Evolutionary conservation across 2,797 vertebrate species (phyloP).

Genomic region (Falco novaeseelandiae): DNA sequence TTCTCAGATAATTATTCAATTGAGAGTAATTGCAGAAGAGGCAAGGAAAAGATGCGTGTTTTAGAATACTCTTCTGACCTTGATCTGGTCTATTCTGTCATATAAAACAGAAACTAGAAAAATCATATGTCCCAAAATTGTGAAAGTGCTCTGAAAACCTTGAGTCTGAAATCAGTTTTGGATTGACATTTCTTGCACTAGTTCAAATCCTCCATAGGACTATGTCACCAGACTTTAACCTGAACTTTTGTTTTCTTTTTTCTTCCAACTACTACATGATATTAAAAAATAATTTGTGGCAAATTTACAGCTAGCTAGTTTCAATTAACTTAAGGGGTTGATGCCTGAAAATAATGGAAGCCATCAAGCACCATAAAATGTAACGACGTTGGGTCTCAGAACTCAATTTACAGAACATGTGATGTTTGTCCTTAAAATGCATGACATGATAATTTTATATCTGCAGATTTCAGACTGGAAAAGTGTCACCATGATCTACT

Average conservation of each 20-base stretch:
- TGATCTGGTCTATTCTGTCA: not conserved
- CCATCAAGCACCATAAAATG: not conserved
- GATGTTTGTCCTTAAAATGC: not conserved
- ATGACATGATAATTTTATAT: not conserved
- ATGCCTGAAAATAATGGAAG: not conserved
- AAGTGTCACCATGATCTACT: not conserved
- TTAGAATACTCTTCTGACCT: not conserved
- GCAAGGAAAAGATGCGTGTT: not conserved
- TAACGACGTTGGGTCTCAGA: not conserved
- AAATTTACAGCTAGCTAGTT: not conserved
- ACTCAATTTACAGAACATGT: not conserved
- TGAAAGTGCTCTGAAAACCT: not conserved
- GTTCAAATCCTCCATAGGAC: not conserved
- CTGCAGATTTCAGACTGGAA: not conserved
- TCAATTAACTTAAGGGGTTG: not conserved
- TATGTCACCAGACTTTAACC: not conserved
- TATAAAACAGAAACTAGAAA: not conserved
- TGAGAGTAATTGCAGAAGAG: not conserved
- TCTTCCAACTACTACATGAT: not conserved
- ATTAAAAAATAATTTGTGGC: not conserved
- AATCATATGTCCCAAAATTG: not conserved
- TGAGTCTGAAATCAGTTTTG: not conserved
- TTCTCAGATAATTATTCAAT: not conserved
- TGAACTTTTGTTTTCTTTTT: not conserved
- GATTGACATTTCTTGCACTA: not conserved